Conservation (phyloP, 2,113 vertebrate genomes). For the Thalassarche chlororhynchos region DNA sequence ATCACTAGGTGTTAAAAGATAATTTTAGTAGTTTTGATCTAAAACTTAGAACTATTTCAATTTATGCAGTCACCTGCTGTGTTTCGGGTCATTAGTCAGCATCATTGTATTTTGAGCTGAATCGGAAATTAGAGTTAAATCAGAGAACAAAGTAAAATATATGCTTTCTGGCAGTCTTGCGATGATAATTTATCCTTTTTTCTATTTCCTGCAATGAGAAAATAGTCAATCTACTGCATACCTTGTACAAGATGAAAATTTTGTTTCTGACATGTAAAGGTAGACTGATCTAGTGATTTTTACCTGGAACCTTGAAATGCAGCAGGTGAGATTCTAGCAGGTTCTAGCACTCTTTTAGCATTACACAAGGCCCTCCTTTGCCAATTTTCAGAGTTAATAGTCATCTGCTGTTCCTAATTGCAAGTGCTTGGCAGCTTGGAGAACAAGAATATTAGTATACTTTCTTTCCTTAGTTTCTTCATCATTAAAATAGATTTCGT, state of each 20-base stretch:
- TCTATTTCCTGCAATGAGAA: neutral
- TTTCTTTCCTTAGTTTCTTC: neutral
- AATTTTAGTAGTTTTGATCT: neutral
- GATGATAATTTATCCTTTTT: neutral
- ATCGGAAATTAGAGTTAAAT: conserved; percentile 10
- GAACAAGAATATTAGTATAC: neutral
- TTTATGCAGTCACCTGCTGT: neutral
- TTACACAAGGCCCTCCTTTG: neutral
- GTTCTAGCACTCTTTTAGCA: neutral
- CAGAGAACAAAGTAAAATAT: neutral
- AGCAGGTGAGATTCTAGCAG: neutral
- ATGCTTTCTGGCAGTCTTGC: neutral
- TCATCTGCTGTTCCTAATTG: neutral
- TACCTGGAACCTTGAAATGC: neutral
- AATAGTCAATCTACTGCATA: neutral
- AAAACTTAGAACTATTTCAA: neutral
- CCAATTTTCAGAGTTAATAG: neutral
- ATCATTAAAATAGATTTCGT: neutral
- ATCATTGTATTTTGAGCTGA: neutral
- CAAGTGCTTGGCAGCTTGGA: neutral
- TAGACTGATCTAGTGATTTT: neutral
- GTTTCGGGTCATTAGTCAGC: neutral
- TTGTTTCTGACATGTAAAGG: neutral
- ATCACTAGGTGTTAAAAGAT: neutral
- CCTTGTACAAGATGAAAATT: neutral